A percentile compares a stretch with the other conserved stretches of the same genome.
Evolutionary conservation across 2,113 vertebrate genomes (phyloP).

Genomic region (Nothoprocta perdicaria): DNA sequence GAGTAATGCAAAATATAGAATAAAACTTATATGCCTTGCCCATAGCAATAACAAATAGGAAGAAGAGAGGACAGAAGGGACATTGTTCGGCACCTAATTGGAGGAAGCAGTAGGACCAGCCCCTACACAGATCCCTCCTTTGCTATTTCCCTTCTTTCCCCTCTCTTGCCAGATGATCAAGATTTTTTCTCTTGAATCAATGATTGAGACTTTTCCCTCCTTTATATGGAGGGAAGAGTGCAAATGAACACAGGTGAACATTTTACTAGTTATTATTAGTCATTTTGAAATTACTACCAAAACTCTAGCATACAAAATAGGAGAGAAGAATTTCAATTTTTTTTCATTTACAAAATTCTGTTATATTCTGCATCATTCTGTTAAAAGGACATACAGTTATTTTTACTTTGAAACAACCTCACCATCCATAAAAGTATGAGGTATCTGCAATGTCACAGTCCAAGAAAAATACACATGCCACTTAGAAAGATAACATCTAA

Average conservation of each 20-base stretch:
- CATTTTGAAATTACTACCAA: rapidly evolving
- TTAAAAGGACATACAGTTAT: background rate
- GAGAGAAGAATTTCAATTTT: background rate
- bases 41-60: background rate
- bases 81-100: background rate
- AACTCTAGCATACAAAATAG: background rate
- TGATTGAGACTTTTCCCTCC: too few relatives aligned
- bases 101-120: background rate
- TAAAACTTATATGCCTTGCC: background rate
- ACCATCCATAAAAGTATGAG: background rate
- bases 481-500: background rate
- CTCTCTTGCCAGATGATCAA: background rate
- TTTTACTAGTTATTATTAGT: background rate
- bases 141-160: background rate
- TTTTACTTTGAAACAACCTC: background rate
- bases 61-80: background rate
- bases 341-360: background rate
- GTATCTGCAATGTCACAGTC: background rate
- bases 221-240: background rate
- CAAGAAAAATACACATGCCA: background rate
- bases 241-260: background rate
- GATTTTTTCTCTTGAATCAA: too few relatives aligned
- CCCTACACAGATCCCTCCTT: background rate
- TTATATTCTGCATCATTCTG: background rate
- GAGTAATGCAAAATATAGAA: background rate